These are phyloP conservation scores for Eristalinus aeneus DNA, from an alignment of 2,888 invertebrate genomes.

Conservation along the genomic window DNA sequence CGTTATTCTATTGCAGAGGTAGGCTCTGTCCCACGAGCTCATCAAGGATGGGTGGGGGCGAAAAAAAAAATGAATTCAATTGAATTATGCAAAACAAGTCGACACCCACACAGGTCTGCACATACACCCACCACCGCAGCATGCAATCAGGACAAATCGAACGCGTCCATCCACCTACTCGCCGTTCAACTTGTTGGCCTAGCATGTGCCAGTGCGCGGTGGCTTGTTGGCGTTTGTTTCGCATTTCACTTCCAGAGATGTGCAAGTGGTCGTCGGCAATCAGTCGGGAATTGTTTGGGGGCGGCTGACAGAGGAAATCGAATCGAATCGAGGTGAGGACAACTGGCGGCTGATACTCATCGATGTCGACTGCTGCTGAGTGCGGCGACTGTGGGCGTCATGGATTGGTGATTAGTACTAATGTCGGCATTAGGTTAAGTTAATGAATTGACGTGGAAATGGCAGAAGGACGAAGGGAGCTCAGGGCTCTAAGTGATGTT, in stretches of 20 bases:
- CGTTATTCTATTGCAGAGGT: conserved; percentile 48
- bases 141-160: not conserved
- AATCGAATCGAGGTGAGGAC: not conserved
- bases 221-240: conserved; percentile 22
- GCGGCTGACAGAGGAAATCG: not conserved
- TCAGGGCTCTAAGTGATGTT: too few species aligned
- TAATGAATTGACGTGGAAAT: conserved; percentile 42
- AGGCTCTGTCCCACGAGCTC: not conserved
- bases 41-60: too few species aligned
- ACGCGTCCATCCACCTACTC: not conserved
- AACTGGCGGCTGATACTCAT: conserved; percentile 39
- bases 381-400: conserved; percentile 34
- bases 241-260: conserved; percentile 11
- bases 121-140: not conserved
- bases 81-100: conserved; percentile 58
- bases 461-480: not conserved
- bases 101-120: not conserved
- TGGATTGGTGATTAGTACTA: conserved; percentile 41
- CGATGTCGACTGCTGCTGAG: conserved; percentile 55
- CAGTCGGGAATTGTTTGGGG: conserved; percentile 51
- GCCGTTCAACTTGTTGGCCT: conserved; percentile 40
- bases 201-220: conserved; percentile 13
- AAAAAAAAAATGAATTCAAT: conserved; percentile 40
- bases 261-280: conserved; percentile 28
- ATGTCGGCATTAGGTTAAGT: conserved; percentile 18